Conservation (phyloP, 1,140 invertebrate genomes). For the Babylonia areolata region DNA sequence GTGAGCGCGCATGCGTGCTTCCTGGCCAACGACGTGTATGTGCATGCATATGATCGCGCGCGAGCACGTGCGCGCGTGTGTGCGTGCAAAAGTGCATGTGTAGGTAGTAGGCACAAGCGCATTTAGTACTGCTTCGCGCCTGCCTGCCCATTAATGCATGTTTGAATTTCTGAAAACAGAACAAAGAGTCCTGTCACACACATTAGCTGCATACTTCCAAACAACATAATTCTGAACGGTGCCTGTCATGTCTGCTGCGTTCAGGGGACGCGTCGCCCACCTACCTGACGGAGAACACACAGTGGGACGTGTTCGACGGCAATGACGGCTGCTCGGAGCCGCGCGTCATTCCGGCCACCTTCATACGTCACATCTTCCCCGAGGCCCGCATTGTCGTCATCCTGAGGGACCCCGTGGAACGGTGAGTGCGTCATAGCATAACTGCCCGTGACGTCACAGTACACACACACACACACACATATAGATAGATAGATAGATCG, state of each 20-base stretch:
- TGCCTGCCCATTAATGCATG: too few relatives aligned
- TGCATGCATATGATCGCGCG: neutral
- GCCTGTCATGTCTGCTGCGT: neutral
- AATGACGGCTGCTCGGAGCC: slow-evolving; percentile 27
- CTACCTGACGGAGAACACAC: slow-evolving; percentile 36
- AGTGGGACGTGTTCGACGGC: slow-evolving; percentile 34
- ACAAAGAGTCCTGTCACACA: too few relatives aligned
- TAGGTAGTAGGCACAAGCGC: too few relatives aligned
- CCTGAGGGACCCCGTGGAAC: slow-evolving; percentile 16
- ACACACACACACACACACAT: too few relatives aligned
- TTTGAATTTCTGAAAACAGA: too few relatives aligned
- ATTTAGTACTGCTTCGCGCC: too few relatives aligned
- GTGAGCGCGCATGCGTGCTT: neutral
- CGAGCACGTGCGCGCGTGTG: neutral
- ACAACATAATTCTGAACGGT: neutral
- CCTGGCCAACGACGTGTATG: neutral
- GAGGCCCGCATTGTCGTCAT: slow-evolving; percentile 32
- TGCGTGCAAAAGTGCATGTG: neutral
- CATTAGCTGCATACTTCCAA: too few relatives aligned
- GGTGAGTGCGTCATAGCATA: neutral
- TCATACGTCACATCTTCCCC: slow-evolving; percentile 32
- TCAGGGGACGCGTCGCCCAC: slow-evolving; percentile 36
- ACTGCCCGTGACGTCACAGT: too few relatives aligned
- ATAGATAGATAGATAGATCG: too few relatives aligned
- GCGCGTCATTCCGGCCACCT: slow-evolving; percentile 16